Evolutionary conservation across 2,113 vertebrate genomes (phyloP), one percentile per base, ranked within the genome.

Genomic region (Tachycineta bicolor): DNA sequence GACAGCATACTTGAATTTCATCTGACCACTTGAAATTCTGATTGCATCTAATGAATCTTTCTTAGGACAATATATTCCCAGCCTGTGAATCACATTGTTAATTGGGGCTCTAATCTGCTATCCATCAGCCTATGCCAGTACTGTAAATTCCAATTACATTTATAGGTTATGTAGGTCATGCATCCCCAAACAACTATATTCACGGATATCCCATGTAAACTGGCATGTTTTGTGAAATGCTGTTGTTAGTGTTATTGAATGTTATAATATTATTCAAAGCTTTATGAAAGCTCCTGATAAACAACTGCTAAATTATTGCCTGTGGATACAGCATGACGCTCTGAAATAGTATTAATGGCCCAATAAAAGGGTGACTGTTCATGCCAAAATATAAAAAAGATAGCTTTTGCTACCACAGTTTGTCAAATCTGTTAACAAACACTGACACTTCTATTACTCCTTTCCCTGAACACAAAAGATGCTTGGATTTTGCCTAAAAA

Each of bases 1-100:
- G 85, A 95, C 55, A 70, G 89, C 46, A 10, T 76, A 98, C 98
- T 97, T 98, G 98, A 98, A 98, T 98, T 97, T 97, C 97, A 97
- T 98, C 91, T 97, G 96, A 97, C 97, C 97, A 97, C 97, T 98
- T 98, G 97, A 98, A 98, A 98, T 98, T 98, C 98, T 98, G 98
- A 98, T 98, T 98, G 97, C 97, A 87, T 97, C 96, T 97, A 98
- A 98, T 97, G 96, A 98, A 97, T 97, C 96, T 97, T 97, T 96
- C 98, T 98, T 97, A 98, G 76, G 97, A 98, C 97, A 98, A 98
- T 98, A 98, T 97, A 98, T 97, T 97, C 96, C 91, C 93, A 98
- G 97, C 55, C 97, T 97, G 92, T 46, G 87, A 98, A 98, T 98
- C 98, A 98, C 97, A 98, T 97, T 97, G 98, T 97, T 98, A 98